Evolutionary conservation across 2,797 vertebrate species (phyloP).

Genomic region (Hybognathus amarus): DNA sequence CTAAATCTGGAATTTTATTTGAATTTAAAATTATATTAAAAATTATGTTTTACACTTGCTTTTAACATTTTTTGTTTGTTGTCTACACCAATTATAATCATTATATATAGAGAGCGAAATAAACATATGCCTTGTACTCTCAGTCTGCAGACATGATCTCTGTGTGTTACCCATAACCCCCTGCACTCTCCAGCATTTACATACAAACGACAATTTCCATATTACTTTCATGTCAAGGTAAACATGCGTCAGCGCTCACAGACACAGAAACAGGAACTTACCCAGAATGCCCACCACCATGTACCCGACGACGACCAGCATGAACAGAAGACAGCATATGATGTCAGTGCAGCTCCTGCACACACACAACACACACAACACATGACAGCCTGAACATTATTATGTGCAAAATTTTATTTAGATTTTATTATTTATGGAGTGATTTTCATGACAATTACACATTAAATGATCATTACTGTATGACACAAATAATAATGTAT

Average conservation of each 20-base stretch:
- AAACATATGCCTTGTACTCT: neutral
- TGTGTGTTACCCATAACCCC: neutral
- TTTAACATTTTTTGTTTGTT: neutral
- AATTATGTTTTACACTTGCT: neutral
- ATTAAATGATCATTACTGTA: neutral
- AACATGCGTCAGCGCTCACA: neutral
- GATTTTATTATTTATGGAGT: neutral
- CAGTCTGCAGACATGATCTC: neutral
- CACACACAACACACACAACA: slow-evolving; percentile 11
- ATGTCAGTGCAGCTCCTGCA: slow-evolving; percentile 88
- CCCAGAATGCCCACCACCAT: slow-evolving; percentile 84
- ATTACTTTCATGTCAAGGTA: too few species aligned
- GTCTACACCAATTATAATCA: neutral
- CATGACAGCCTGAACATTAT: too few species aligned
- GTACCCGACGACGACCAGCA: slow-evolving; percentile 83
- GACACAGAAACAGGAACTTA: slow-evolving; percentile 65
- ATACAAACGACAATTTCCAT: neutral
- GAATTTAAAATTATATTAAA: neutral
- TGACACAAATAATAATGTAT: neutral
- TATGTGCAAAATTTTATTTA: neutral
- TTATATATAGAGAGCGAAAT: neutral
- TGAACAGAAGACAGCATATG: slow-evolving; percentile 86
- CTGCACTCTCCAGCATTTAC: neutral
- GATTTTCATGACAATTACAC: neutral
- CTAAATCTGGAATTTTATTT: neutral